Evolutionary conservation across 2,888 invertebrate species (phyloP).

Genomic region (Dione juno): DNA sequence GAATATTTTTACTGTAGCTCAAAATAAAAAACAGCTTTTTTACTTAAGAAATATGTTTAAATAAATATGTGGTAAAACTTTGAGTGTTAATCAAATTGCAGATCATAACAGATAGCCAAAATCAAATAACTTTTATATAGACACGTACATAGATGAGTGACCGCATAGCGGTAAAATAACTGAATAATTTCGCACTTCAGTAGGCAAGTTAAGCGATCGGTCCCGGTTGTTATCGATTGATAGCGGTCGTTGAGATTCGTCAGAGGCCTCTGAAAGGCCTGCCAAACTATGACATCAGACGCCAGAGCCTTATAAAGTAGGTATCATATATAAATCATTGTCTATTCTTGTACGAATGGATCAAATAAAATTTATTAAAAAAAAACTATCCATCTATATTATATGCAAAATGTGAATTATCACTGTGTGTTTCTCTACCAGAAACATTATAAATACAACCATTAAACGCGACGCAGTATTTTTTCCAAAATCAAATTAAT

Average conservation of each 20-base stretch:
- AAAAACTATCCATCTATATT: too few species aligned
- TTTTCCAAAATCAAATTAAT: background rate
- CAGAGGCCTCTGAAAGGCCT: background rate
- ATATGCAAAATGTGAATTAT: too few species aligned
- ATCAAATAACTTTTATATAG: background rate
- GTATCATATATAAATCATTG: background rate
- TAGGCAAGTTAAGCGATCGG: constrained; percentile 1
- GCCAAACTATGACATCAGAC: constrained; percentile 3
- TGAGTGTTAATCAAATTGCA: background rate
- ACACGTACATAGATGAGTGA: constrained; percentile 1
- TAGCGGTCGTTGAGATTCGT: constrained; percentile 13
- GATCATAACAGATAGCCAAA: background rate
- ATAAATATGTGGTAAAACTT: background rate
- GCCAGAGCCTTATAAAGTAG: background rate
- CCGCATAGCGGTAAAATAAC: background rate
- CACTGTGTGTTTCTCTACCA: too few species aligned
- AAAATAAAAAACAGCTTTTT: too few species aligned
- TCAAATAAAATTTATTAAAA: too few species aligned
- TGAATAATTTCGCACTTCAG: constrained; percentile 7
- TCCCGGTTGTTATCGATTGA: constrained; percentile 1
- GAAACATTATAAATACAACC: too few species aligned
- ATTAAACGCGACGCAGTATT: too few species aligned
- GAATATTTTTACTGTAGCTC: too few species aligned
- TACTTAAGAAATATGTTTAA: background rate
- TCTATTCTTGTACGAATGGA: background rate